Conservation (phyloP, 1,140 invertebrate genomes). For the Thaumatotibia leucotreta region DNA sequence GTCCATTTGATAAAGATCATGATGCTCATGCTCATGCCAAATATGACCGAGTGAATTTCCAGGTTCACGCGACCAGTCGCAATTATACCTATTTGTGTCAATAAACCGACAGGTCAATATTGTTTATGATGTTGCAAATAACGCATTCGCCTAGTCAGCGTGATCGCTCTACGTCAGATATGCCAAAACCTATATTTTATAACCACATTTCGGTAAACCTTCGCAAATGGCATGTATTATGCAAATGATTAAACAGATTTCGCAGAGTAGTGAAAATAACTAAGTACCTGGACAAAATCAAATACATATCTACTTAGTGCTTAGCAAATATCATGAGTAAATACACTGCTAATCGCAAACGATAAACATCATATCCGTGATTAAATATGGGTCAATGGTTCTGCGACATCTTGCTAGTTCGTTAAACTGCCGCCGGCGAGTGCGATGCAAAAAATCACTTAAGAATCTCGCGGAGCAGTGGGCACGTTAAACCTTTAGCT, state of each 20-base stretch:
- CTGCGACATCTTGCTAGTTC: conserved; percentile 64
- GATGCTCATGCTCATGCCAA: background rate
- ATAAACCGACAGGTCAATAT: background rate
- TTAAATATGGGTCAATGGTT: conserved; percentile 63
- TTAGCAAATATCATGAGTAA: conserved; percentile 20
- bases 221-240: background rate
- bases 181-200: background rate
- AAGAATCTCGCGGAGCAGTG: conserved; percentile 48
- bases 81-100: background rate
- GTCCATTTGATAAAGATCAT: background rate
- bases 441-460: conserved; percentile 60
- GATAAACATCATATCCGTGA: conserved; percentile 56
- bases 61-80: background rate
- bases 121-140: background rate
- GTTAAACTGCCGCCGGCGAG: conserved; percentile 52
- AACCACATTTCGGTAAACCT: background rate
- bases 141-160: background rate
- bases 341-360: conserved; percentile 33
- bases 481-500: conserved; percentile 59
- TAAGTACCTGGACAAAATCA: no score
- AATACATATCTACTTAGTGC: no score
- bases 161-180: background rate
- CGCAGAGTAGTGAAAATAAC: no score
- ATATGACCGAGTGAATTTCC: background rate
- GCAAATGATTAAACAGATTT: no score